Conservation (phyloP, 2,797 vertebrate species). For the Cryptoprocta ferox region DNA sequence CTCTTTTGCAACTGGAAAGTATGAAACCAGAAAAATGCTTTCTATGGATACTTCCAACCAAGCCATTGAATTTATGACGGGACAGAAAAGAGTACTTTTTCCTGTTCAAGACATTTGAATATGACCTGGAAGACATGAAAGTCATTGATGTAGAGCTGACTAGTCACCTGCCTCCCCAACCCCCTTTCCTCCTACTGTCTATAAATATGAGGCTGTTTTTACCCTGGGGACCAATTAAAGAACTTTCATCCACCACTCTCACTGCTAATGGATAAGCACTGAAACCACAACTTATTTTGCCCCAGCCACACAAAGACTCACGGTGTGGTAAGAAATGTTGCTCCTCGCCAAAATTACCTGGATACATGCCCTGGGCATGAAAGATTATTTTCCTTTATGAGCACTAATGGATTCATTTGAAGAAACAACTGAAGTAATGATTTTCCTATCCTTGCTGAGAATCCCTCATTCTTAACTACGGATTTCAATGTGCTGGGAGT, state of each 20-base stretch:
- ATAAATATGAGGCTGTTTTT: slow-evolving; percentile 62
- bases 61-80: not conserved
- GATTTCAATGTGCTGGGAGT: not conserved
- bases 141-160: not conserved
- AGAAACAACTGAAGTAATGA: slow-evolving; percentile 32
- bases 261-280: slow-evolving; percentile 62
- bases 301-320: slow-evolving; percentile 41
- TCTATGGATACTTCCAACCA: not conserved
- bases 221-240: slow-evolving; percentile 6
- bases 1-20: not conserved
- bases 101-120: slow-evolving; percentile 44
- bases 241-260: slow-evolving; percentile 60
- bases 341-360: slow-evolving; percentile 32
- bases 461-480: slow-evolving; percentile 42
- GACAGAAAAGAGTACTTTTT: not conserved
- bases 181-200: not conserved
- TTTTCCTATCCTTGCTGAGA: slow-evolving; percentile 38
- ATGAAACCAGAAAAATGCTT: not conserved
- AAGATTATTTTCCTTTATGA: not conserved
- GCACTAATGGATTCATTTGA: slow-evolving; percentile 45
- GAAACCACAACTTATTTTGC: slow-evolving; percentile 56
- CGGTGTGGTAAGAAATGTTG: not conserved
- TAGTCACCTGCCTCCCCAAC: slow-evolving; percentile 5
- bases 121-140: slow-evolving; percentile 4
- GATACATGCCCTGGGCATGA: slow-evolving; percentile 28